A percentile compares a stretch with the other conserved stretches of the same genome.
These are phyloP conservation scores for Halesus radiatus DNA, from an alignment of 1,140 invertebrate species.

Conservation along the genomic window DNA sequence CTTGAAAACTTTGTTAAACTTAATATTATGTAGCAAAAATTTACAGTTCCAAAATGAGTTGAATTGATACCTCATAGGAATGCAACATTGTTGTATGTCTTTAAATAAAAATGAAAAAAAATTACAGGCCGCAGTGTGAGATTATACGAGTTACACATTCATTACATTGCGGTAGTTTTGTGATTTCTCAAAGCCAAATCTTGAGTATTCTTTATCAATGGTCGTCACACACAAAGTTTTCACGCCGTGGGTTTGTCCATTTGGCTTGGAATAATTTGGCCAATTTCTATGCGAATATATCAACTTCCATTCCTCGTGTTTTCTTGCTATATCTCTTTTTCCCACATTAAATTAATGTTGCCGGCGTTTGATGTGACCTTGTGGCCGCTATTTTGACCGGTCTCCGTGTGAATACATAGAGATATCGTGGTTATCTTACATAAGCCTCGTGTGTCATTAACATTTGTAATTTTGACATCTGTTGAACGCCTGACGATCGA, in stretches of 20 bases:
- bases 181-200: background rate
- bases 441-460: background rate
- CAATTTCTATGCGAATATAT: conserved; percentile 40
- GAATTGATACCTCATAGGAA: no score
- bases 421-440: background rate
- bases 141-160: no score
- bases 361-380: conserved; percentile 17
- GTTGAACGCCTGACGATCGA: no score
- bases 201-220: background rate
- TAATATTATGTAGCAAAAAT: no score
- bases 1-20: no score
- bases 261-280: conserved; percentile 24
- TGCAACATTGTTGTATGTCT: no score
- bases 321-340: conserved; percentile 12
- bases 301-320: conserved; percentile 11
- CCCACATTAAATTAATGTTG: conserved; percentile 26
- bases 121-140: no score
- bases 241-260: background rate
- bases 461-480: no score
- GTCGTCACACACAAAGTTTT: background rate
- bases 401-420: background rate
- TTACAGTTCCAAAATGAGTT: no score
- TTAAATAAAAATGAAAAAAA: no score
- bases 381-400: conserved; percentile 19
- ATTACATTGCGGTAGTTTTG: no score